Base-by-base conservation (phyloP, 2,113 vertebrate species). In the Pseudopipra pipra region DNA sequence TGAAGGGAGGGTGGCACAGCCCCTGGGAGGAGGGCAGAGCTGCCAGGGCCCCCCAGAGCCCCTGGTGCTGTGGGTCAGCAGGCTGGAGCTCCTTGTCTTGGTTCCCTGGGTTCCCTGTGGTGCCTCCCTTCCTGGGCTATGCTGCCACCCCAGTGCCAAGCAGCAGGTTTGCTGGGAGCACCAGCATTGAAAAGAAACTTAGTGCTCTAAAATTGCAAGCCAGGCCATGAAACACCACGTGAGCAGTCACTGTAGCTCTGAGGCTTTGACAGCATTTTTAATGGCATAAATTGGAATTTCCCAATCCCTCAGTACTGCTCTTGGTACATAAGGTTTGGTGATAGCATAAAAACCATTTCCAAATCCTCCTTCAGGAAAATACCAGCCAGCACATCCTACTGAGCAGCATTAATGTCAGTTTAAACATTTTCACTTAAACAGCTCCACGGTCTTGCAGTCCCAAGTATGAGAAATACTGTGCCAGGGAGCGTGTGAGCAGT, bases 41-140 rank as follows among this genome's bases (percentile, higher is more conserved):
- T 72, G 24, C 30, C 2, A 1, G 28, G 9, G 24, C 23, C 27
- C 41, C 59, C 0, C 0, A 35, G 30, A 81, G 62, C 46, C 75
- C 2, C 0, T 6, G 15, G 35, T 31, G 47, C 46, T 9, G 0
- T 3, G 0, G 1, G 31, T 30, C 37, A 12, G 20, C 3, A 15
- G n/a, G 46, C 6, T 54, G 68, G 8, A 54, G 65, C 65, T 88
- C n/a, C 55, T 37, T 27, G 23, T 47, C 24, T 5, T 0, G 0
- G 14, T 9, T 74, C 39, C 43, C 43, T 0, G 1, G 2, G 41
- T 72, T 1, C 0, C 0, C 37, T 72, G 58, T 84, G 95, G 95
- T 81, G 30, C 62, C n/a, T 82, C 85, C 66, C 14, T 62, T 37
- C 10, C 89, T 68, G 56, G 35, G 44, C 41, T 85, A 4, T 2